A percentile compares a stretch with the other conserved stretches of the same genome.
Evolutionary conservation across 1,140 invertebrate species (phyloP).

Genomic region (Oedothorax gibbosus): DNA sequence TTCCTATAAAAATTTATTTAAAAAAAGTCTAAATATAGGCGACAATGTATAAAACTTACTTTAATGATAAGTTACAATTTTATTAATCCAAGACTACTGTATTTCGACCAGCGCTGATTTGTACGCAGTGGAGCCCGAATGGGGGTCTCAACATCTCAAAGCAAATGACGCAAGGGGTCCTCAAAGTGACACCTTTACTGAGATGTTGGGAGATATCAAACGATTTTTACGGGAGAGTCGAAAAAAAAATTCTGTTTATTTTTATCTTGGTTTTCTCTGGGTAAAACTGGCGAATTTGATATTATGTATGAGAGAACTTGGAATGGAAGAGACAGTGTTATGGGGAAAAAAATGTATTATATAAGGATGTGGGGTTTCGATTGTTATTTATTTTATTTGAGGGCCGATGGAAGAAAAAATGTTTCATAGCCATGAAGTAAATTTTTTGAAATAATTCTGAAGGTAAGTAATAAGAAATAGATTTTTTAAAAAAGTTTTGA

Average conservation of each 20-base stretch:
- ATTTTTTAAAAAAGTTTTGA: too few relatives aligned
- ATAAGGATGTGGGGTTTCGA: not conserved
- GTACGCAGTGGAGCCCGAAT: slow-evolving; percentile 31
- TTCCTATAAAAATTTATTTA: too few relatives aligned
- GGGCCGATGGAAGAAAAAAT: too few relatives aligned
- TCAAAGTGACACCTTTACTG: slow-evolving; percentile 50
- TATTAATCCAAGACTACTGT: not conserved
- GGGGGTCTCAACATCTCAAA: slow-evolving; percentile 51
- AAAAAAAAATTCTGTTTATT: not conserved
- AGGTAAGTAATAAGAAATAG: too few relatives aligned
- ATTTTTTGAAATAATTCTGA: too few relatives aligned
- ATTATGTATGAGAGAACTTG: slow-evolving; percentile 34
- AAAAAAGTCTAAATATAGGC: too few relatives aligned
- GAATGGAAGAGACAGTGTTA: not conserved
- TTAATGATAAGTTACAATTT: not conserved
- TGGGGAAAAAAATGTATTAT: not conserved
- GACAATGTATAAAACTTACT: too few relatives aligned
- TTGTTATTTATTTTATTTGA: too few relatives aligned
- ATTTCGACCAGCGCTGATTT: slow-evolving; percentile 42
- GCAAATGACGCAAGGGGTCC: slow-evolving; percentile 41
- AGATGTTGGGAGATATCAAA: slow-evolving; percentile 43
- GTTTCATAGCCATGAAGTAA: too few relatives aligned
- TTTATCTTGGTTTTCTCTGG: not conserved
- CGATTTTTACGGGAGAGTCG: slow-evolving; percentile 12
- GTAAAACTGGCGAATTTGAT: slow-evolving; percentile 10